Evolutionary conservation across 1,140 invertebrate species (phyloP).

Genomic region (Vanessa tameamea): DNA sequence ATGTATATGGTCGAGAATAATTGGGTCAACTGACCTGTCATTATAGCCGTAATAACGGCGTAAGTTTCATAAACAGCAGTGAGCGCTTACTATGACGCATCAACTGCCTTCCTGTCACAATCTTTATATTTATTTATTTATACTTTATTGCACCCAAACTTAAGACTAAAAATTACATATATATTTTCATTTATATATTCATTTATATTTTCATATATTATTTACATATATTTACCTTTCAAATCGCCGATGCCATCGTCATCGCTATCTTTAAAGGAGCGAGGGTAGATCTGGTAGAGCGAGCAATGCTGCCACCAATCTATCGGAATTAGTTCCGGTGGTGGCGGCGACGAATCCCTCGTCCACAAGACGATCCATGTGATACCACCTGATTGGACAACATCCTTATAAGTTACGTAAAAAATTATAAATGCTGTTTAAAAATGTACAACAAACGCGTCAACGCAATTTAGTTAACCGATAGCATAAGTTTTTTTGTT

Average conservation of each 20-base stretch:
- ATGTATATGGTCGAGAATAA: too few relatives aligned
- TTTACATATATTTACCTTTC: slow-evolving; percentile 71
- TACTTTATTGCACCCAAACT: too few relatives aligned
- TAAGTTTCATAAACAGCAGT: too few relatives aligned
- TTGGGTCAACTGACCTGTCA: too few relatives aligned
- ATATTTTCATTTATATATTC: too few relatives aligned
- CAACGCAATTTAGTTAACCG: too few relatives aligned
- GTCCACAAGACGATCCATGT: slow-evolving; percentile 57
- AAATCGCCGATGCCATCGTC: slow-evolving; percentile 90
- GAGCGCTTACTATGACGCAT: not conserved
- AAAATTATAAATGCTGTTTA: not conserved
- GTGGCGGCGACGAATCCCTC: slow-evolving; percentile 35
- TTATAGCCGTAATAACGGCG: too few relatives aligned
- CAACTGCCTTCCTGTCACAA: not conserved
- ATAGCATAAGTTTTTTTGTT: not conserved
- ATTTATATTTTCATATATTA: too few relatives aligned
- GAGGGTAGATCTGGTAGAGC: slow-evolving; percentile 90
- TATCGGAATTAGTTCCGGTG: slow-evolving; percentile 54
- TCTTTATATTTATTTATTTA: too few relatives aligned
- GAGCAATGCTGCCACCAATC: slow-evolving; percentile 88
- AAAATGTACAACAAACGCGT: too few relatives aligned
- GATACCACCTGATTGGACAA: slow-evolving; percentile 45
- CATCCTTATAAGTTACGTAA: not conserved
- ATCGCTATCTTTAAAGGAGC: slow-evolving; percentile 89
- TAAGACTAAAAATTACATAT: too few relatives aligned